Conservation (phyloP, 1,140 invertebrate genomes). For the Drosophila parabipectinata region DNA sequence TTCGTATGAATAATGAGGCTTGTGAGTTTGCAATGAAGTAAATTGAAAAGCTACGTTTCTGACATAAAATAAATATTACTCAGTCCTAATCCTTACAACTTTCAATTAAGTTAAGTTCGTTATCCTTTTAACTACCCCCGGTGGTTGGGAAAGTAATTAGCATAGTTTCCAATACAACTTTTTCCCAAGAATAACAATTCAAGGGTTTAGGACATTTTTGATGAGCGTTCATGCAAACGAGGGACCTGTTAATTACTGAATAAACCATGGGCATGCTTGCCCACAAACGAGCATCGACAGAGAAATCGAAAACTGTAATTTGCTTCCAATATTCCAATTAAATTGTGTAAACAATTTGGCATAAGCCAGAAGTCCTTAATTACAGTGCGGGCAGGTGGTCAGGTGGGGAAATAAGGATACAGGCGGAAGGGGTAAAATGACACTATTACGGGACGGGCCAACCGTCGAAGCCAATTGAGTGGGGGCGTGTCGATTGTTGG, state of each 20-base stretch:
- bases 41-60: background rate
- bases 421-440: slow-evolving; percentile 63
- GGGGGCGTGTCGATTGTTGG: slow-evolving; percentile 72
- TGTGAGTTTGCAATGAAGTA: background rate
- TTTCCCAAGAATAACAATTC: slow-evolving; percentile 1
- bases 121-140: background rate
- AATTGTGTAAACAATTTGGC: slow-evolving; percentile 74
- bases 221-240: slow-evolving; percentile 33
- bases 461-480: slow-evolving; percentile 49
- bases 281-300: slow-evolving; percentile 48
- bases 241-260: slow-evolving; percentile 57
- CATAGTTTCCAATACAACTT: slow-evolving; percentile 3
- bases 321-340: slow-evolving; percentile 70
- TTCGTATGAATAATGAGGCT: no score
- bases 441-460: slow-evolving; percentile 57
- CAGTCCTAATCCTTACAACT: background rate
- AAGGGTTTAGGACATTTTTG: slow-evolving; percentile 15
- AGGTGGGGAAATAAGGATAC: slow-evolving; percentile 9
- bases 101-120: background rate
- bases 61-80: background rate
- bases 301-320: slow-evolving; percentile 63
- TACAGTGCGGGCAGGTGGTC: slow-evolving; percentile 37
- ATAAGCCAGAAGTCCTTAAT: slow-evolving; percentile 57
- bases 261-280: slow-evolving; percentile 52
- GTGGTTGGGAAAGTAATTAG: background rate